phyloP scores from a whole-genome alignment of 2,113 vertebrate genomes.

The Rhodinocichla rosea region DNA sequence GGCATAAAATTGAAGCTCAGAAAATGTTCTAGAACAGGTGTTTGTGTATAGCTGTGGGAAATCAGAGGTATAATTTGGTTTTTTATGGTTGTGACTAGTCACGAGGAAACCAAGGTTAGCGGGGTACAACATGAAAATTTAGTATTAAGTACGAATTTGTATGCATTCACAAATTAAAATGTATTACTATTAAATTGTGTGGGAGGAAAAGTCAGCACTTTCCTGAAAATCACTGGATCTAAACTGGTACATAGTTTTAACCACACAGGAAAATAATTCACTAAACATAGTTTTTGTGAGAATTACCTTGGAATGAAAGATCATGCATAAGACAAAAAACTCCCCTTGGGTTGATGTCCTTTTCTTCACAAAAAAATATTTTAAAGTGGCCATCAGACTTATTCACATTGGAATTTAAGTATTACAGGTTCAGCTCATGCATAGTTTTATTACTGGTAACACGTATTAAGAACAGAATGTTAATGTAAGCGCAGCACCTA shows the following conservation, averaged over 20 bases:
- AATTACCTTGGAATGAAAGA: neutral
- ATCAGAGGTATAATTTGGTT: neutral
- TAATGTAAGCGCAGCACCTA: neutral
- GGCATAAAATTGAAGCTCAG: neutral
- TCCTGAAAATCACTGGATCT: neutral
- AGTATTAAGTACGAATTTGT: neutral
- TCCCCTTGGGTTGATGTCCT: neutral
- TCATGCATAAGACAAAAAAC: neutral
- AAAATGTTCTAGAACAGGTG: neutral
- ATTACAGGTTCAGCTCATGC: fast-evolving
- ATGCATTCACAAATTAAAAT: neutral
- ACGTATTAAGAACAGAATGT: neutral
- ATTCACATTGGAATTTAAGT: neutral
- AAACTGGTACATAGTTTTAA: neutral
- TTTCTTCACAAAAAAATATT: neutral
- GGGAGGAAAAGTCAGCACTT: neutral
- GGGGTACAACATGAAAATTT: neutral
- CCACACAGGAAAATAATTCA: neutral
- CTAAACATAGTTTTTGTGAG: neutral
- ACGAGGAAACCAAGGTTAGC: neutral
- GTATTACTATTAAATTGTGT: neutral
- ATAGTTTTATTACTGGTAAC: neutral
- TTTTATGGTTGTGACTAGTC: neutral
- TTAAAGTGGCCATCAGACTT: neutral
- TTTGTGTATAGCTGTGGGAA: neutral